Conservation (phyloP, 2,888 invertebrate species). For the Euplagia quadripunctaria region DNA sequence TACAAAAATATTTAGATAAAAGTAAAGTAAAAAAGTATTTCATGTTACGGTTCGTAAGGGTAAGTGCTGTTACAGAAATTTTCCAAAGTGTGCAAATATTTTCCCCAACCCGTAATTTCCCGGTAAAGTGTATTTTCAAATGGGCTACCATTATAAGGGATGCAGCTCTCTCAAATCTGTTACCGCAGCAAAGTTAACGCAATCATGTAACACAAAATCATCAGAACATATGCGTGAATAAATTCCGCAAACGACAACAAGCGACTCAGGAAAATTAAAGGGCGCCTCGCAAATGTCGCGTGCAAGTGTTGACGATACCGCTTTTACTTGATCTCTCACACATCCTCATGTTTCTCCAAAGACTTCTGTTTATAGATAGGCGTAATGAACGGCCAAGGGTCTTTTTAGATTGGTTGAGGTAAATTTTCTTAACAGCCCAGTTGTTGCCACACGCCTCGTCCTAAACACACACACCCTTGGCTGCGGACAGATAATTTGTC, state of each 20-base stretch:
- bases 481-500: constrained; percentile 69
- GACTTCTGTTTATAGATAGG: constrained; percentile 20
- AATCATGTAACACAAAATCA: constrained; percentile 49
- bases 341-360: constrained; percentile 28
- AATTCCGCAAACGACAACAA: constrained; percentile 58
- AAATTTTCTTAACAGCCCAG: constrained; percentile 65
- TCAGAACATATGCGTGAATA: constrained; percentile 52
- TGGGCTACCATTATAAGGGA: constrained; percentile 24
- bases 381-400: constrained; percentile 57
- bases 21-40: background rate
- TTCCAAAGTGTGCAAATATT: constrained; percentile 18
- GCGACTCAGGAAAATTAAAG: constrained; percentile 61
- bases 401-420: constrained; percentile 48
- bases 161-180: constrained; percentile 43
- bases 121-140: constrained; percentile 32
- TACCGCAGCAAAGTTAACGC: constrained; percentile 42
- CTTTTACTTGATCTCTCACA: constrained; percentile 47
- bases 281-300: constrained; percentile 58
- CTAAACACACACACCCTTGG: constrained; percentile 73
- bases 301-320: constrained; percentile 60
- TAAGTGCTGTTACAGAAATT: constrained; percentile 16
- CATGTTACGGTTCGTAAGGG: background rate
- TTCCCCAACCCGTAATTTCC: constrained; percentile 39
- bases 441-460: constrained; percentile 61
- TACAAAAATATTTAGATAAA: background rate